Conservation (phyloP, 2,113 vertebrate genomes). For the Centropus unirufus region DNA sequence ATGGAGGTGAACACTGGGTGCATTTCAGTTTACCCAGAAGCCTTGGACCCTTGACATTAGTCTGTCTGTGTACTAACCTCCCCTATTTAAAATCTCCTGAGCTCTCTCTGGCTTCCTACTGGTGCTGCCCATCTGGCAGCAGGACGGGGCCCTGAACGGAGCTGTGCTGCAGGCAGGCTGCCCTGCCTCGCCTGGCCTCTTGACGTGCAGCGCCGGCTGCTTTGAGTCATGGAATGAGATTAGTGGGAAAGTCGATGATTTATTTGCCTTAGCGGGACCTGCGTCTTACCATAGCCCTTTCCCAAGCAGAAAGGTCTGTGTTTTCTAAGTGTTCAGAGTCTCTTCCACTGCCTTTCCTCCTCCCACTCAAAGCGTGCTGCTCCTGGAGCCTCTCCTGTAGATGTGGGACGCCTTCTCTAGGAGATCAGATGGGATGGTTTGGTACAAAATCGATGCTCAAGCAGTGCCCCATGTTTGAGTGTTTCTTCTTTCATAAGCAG, state of each 20-base stretch:
- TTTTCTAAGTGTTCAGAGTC: constrained; percentile 15
- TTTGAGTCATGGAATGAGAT: constrained; percentile 59
- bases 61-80: neutral
- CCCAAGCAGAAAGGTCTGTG: neutral
- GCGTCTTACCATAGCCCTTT: neutral
- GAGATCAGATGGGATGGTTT: neutral
- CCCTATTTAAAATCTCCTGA: neutral
- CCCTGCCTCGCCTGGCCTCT: neutral
- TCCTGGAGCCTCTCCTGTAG: neutral
- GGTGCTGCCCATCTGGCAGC: neutral
- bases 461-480: neutral
- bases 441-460: neutral
- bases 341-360: neutral
- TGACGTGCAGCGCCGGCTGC: neutral
- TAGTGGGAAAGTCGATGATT: constrained; percentile 10
- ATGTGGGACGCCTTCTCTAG: accelerated
- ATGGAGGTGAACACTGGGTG: neutral
- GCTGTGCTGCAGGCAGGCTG: neutral
- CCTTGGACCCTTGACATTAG: neutral
- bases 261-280: constrained; percentile 39
- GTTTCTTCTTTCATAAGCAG: neutral
- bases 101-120: neutral
- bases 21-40: neutral
- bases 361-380: neutral
- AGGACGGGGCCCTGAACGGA: accelerated